Base-by-base conservation (phyloP, 2,113 vertebrate species). In the Barnardius zonarius region DNA sequence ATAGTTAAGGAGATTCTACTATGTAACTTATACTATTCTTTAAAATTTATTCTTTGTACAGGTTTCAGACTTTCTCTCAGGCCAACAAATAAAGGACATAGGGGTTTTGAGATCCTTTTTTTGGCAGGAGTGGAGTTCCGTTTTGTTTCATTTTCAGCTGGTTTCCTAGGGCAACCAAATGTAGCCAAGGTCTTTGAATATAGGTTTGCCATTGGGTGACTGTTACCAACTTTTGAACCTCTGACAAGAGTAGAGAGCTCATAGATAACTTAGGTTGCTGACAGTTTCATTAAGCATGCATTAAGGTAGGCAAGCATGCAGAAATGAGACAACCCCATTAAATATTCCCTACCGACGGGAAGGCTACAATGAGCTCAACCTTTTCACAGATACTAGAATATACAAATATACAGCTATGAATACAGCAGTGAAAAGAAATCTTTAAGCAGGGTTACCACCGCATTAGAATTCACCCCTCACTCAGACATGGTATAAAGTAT, bases 101-200 rank as follows among this genome's bases (percentile, higher is more conserved):
- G 11, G 14, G 15, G 17, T 6, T 72, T 68, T 49, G 25, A 84
- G 69, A 81, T 7, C 5, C 13, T 57, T 70, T 86, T 66, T 78
- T 48, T 55, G 25, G 25, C 37, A 68, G 35, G 13, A 75, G 19
- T 63, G 17, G 19, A 74, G 13, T n/a, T 87, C 51, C 46, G 12
- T 35, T 87, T 69, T 52, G 17, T 74, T 95, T 85, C 25, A 46
- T 54, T 92, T 93, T 76, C 16, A 68, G n/a, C 13, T 68, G 43
- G 83, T 88, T 93, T 90, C 52, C 67, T 46, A n/a, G 33, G 57
- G 57, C 69, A 93, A 88, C n/a, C 9, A 78, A 90, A 59, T 11
- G 57, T 4, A 70, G 35, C 19, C 64, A 84, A 44, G 46, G 49
- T n/a, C 57, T 85, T 85, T 75, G 55, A 70, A 48, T 55, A 25